Conservation (phyloP, 2,113 vertebrate genomes). For the Garra rufa region DNA sequence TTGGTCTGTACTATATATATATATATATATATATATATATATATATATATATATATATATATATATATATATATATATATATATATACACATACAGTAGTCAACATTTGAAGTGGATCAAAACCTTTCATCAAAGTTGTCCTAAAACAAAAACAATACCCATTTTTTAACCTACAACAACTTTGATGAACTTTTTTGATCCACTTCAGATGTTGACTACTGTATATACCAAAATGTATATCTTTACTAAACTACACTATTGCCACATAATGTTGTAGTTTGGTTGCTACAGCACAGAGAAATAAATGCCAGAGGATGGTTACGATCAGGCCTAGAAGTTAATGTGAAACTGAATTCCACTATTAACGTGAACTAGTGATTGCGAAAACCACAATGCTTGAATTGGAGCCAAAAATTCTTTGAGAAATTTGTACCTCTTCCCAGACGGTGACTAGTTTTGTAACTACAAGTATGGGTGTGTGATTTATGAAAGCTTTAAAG, state of each 20-base stretch:
- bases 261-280: neutral
- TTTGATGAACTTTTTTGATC: no score
- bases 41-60: neutral
- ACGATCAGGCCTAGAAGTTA: neutral
- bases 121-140: no score
- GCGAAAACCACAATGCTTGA: constrained; percentile 9
- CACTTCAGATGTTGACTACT: no score
- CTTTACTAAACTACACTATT: neutral
- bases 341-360: neutral
- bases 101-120: no score
- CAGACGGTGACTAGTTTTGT: neutral
- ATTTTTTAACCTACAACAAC: no score
- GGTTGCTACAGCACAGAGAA: neutral
- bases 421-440: neutral
- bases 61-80: no score
- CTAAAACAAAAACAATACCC: no score
- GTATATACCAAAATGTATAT: no score
- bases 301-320: neutral
- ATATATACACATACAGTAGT: no score
- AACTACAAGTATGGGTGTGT: constrained; percentile 9
- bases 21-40: no score
- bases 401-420: constrained; percentile 8
- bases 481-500: constrained; percentile 13
- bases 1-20: no score
- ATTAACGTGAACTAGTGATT: neutral